Percentiles rank a stretch among this genome's conserved stretches.
These are phyloP conservation scores for Archaeoteleia sp. DNA, from an alignment of 2,888 invertebrate genomes.

Conservation along the genomic window DNA sequence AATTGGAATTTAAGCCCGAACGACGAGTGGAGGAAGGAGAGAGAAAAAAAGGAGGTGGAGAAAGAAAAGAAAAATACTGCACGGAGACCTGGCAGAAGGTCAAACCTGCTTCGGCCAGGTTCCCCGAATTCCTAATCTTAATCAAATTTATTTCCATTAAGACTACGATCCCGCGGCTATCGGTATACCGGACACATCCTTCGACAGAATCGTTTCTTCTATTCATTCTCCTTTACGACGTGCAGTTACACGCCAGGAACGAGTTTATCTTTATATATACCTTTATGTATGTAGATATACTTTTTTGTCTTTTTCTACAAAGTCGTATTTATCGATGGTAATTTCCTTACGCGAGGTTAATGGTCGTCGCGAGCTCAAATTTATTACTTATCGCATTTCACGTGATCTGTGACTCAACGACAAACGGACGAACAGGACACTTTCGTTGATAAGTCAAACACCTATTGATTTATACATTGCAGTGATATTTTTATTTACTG, in stretches of 20 bases:
- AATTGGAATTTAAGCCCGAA: constrained; percentile 63
- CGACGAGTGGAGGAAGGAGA: constrained; percentile 37
- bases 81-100: constrained; percentile 56
- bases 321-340: constrained; percentile 19
- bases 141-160: constrained; percentile 72
- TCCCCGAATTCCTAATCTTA: constrained; percentile 73
- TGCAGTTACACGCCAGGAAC: constrained; percentile 40
- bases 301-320: not conserved
- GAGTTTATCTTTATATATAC: constrained; percentile 13
- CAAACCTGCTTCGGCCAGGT: constrained; percentile 62
- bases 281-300: too few species aligned
- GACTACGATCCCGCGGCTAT: constrained; percentile 59
- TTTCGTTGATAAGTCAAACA: too few species aligned
- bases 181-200: constrained; percentile 50
- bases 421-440: too few species aligned
- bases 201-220: constrained; percentile 52
- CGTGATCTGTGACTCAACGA: too few species aligned
- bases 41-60: constrained; percentile 14
- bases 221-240: constrained; percentile 48
- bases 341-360: constrained; percentile 29
- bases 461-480: too few species aligned
- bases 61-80: constrained; percentile 29
- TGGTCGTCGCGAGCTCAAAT: not conserved
- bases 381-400: too few species aligned
- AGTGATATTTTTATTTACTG: too few species aligned